Base-by-base conservation (phyloP, 2,113 vertebrate genomes). In the Brienomyrus longianalis region DNA sequence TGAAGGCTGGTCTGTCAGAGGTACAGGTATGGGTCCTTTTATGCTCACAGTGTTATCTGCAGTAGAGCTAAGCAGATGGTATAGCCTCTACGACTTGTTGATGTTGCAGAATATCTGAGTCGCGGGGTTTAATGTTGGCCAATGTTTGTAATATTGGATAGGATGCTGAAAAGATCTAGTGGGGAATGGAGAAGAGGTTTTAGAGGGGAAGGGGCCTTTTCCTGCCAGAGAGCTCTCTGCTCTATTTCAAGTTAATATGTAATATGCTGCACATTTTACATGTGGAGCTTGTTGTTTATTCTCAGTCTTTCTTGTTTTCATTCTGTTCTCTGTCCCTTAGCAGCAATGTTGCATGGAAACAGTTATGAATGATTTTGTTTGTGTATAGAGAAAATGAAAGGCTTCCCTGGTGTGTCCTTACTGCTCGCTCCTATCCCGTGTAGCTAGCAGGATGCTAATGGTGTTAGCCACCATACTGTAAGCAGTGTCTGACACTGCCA, bases 71-170 rank as follows among this genome's bases (percentile, higher is more conserved):
- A 88, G 93, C 92, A 92, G 93, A 54, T 92, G 93, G 94, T 94
- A 90, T 85, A 80, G 90, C 93, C 93, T 89, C 9, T 92, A 92
- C 93, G 92, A n/a, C 92, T n/a, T n/a, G n/a, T n/a, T 94, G 95
- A 94, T 95, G 95, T 94, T 93, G 89, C 47, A 66, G 94, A 94
- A 94, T 95, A 95, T 95, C 93, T 92, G 91, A 95, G 93, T 56
- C 86, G 62, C 93, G 92, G 89, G 91, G 93, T 93, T 95, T 92
- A 94, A 94, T 95, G 92, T 96, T 91, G 93, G 94, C 92, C 92
- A 92, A 92, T 94, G 93, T 94, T 93, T 95, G 95, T 95, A 94
- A 94, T 94, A 95, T 95, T 92, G 93, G 91, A 93, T 93, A 90
- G 91, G 90, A 87, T 21, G 35, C 83, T 89, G 91, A 91, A 91